Evolutionary conservation across 2,888 invertebrate species (phyloP).

Genomic region (Drosophila vallismaia): DNA sequence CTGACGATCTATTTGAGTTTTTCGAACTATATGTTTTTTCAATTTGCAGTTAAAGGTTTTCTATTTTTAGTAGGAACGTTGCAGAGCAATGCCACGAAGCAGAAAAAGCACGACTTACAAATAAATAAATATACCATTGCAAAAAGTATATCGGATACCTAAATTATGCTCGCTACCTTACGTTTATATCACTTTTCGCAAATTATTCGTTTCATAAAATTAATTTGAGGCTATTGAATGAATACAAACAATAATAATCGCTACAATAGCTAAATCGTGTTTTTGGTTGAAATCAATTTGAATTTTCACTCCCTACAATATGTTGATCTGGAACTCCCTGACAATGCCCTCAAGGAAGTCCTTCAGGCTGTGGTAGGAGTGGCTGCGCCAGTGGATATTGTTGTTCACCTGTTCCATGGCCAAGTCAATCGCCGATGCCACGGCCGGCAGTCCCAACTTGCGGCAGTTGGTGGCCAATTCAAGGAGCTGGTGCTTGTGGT

Average conservation of each 20-base stretch:
- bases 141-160: slow-evolving; percentile 60
- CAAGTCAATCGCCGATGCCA: slow-evolving; percentile 81
- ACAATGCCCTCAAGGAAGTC: slow-evolving; percentile 81
- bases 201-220: slow-evolving; percentile 71
- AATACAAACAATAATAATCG: slow-evolving; percentile 41
- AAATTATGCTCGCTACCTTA: slow-evolving; percentile 76
- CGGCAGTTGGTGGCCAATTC: slow-evolving; percentile 79
- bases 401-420: slow-evolving; percentile 84
- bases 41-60: slow-evolving; percentile 17
- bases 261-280: slow-evolving; percentile 54
- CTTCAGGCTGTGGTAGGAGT: slow-evolving; percentile 83
- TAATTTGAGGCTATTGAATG: slow-evolving; percentile 70
- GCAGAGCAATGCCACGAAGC: slow-evolving; percentile 44
- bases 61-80: slow-evolving; percentile 69
- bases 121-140: slow-evolving; percentile 63
- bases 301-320: slow-evolving; percentile 70
- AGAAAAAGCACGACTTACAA: slow-evolving; percentile 58
- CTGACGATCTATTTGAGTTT: slow-evolving; percentile 32
- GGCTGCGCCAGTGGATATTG: slow-evolving; percentile 83
- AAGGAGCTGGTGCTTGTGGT: slow-evolving; percentile 82
- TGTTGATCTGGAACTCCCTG: slow-evolving; percentile 82
- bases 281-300: slow-evolving; percentile 53
- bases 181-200: slow-evolving; percentile 83
- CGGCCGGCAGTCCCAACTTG: slow-evolving; percentile 80
- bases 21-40: slow-evolving; percentile 20